These are phyloP conservation scores for Eleutherodactylus coqui DNA, from an alignment of 2,797 vertebrate species.

Conservation along the genomic window DNA sequence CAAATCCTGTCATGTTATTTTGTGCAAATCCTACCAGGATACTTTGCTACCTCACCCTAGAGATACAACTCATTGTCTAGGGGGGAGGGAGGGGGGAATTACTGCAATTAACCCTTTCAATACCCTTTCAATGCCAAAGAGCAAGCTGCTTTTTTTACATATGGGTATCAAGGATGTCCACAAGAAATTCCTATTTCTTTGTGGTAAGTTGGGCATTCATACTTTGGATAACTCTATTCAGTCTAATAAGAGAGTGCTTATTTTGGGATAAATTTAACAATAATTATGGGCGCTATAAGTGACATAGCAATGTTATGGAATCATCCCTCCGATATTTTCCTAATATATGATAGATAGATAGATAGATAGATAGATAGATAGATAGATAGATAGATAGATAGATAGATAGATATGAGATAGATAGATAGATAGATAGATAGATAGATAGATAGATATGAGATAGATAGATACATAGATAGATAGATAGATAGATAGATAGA, in stretches of 20 bases:
- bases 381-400: neutral
- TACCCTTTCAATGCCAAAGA: neutral
- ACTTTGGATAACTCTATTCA: neutral
- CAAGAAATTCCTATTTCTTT: neutral
- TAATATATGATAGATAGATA: no score
- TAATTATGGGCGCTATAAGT: no score
- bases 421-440: no score
- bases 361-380: no score
- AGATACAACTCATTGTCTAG: neutral
- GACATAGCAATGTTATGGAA: no score
- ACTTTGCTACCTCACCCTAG: conserved; percentile 2
- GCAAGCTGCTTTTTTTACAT: neutral
- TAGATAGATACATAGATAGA: neutral
- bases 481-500: neutral
- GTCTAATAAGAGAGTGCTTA: no score
- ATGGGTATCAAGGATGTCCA: neutral
- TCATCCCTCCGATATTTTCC: no score
- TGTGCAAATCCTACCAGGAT: conserved; percentile 8
- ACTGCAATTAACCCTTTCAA: neutral
- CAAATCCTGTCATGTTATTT: conserved; percentile 22
- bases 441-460: neutral
- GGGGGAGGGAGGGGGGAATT: neutral
- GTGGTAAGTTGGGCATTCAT: neutral
- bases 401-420: neutral
- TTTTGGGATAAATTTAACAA: no score